phyloP scores from a whole-genome alignment of 2,888 invertebrate genomes.

The Ophion ventricosus region DNA sequence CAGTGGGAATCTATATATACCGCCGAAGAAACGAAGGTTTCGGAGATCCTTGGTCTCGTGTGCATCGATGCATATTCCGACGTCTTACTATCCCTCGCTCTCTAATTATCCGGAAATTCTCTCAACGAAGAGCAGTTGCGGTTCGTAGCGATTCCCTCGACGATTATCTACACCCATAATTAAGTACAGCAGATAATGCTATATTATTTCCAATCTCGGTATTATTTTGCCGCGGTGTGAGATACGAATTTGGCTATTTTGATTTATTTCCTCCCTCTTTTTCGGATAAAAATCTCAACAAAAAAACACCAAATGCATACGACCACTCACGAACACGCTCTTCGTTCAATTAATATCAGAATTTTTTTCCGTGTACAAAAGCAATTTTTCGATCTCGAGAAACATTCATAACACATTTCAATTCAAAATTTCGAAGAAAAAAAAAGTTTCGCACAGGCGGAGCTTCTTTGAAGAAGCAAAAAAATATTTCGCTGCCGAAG shows the following conservation, averaged over 20 bases:
- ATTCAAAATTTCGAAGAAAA: too few species aligned
- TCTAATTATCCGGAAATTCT: constrained; percentile 63
- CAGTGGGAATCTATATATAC: constrained; percentile 11
- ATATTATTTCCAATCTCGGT: neutral
- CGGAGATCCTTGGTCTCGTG: constrained; percentile 61
- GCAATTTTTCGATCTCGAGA: too few species aligned
- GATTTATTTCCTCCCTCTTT: too few species aligned
- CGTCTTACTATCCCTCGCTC: constrained; percentile 24
- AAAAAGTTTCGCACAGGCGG: too few species aligned
- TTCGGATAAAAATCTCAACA: too few species aligned
- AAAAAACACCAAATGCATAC: too few species aligned
- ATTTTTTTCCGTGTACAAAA: too few species aligned
- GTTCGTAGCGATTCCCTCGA: constrained; percentile 30
- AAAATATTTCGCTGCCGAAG: too few species aligned
- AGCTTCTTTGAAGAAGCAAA: too few species aligned
- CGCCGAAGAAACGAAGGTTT: constrained; percentile 35
- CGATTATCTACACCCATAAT: constrained; percentile 36
- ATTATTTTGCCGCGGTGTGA: neutral
- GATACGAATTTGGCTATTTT: neutral
- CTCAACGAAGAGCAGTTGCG: constrained; percentile 34
- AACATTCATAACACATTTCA: too few species aligned
- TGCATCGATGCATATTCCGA: constrained; percentile 58
- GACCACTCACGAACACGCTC: too few species aligned
- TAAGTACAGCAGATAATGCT: neutral
- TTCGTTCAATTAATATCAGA: too few species aligned